These are phyloP conservation scores for Polymixis flavicincta DNA, from an alignment of 2,888 invertebrate species.

Conservation along the genomic window DNA sequence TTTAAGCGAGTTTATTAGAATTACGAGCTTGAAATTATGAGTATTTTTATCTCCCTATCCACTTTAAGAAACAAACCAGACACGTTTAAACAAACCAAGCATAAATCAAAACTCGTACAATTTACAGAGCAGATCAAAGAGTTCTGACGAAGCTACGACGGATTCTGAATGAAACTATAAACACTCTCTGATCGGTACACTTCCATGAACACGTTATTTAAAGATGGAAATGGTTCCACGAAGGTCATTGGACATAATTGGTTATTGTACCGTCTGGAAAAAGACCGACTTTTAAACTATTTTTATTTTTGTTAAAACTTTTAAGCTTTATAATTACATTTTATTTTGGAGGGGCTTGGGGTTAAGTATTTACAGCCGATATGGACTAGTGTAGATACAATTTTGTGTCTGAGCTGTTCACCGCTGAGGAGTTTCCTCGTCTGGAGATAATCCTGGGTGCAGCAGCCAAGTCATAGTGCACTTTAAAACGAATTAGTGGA, in stretches of 20 bases:
- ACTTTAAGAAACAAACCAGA: conserved; percentile 31
- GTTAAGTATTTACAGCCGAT: no score
- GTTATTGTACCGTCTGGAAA: not conserved
- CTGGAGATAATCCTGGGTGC: no score
- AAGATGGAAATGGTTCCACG: not conserved
- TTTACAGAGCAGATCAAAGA: conserved; percentile 40
- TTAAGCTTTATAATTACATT: no score
- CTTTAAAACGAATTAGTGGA: no score
- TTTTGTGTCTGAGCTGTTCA: no score
- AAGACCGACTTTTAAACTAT: not conserved
- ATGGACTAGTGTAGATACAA: no score
- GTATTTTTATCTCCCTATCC: conserved; percentile 1
- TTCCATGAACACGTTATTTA: conserved; percentile 6
- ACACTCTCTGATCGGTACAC: conserved; percentile 17
- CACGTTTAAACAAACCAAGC: conserved; percentile 15
- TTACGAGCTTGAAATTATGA: not conserved
- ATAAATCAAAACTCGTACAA: conserved; percentile 36
- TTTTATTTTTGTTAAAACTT: no score
- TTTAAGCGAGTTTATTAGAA: no score
- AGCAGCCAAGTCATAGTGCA: no score
- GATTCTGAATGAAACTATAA: conserved; percentile 16
- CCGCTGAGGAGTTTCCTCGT: no score
- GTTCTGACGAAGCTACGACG: conserved; percentile 2
- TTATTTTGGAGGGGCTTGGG: no score
- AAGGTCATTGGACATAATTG: not conserved